Evolutionary conservation across 2,888 invertebrate genomes (phyloP).

Genomic region (Coelinius sp.): DNA sequence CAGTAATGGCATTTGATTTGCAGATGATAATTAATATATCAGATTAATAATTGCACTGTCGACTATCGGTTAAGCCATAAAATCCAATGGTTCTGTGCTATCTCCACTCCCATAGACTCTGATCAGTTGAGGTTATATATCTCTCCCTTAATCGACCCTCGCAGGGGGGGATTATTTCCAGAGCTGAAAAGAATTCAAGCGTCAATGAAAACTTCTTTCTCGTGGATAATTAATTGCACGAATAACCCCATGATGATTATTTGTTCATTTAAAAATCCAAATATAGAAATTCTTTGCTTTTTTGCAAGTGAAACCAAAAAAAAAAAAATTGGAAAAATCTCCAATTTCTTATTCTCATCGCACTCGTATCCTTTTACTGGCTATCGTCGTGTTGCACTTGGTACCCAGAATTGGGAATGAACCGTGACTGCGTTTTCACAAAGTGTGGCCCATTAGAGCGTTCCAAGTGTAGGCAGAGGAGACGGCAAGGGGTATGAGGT

Average conservation of each 20-base stretch:
- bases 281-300: too few species aligned
- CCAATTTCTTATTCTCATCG: conserved; percentile 15
- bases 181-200: conserved; percentile 7
- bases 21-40: conserved; percentile 21
- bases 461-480: neutral
- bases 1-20: neutral
- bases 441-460: conserved; percentile 36
- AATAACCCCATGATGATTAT: too few species aligned
- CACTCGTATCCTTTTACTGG: conserved; percentile 30
- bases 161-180: neutral
- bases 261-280: too few species aligned
- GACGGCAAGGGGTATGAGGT: neutral
- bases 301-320: neutral
- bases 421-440: conserved; percentile 29
- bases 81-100: conserved; percentile 1
- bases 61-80: conserved; percentile 21
- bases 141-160: conserved; percentile 5
- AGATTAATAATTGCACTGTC: conserved; percentile 17
- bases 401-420: conserved; percentile 3
- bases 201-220: neutral
- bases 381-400: conserved; percentile 20
- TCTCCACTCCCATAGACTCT: conserved; percentile 16
- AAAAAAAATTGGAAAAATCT: neutral
- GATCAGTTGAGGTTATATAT: conserved; percentile 34
- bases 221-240: neutral